Base-by-base conservation (phyloP, 2,797 vertebrate genomes). In the Clarias platycephalus region DNA sequence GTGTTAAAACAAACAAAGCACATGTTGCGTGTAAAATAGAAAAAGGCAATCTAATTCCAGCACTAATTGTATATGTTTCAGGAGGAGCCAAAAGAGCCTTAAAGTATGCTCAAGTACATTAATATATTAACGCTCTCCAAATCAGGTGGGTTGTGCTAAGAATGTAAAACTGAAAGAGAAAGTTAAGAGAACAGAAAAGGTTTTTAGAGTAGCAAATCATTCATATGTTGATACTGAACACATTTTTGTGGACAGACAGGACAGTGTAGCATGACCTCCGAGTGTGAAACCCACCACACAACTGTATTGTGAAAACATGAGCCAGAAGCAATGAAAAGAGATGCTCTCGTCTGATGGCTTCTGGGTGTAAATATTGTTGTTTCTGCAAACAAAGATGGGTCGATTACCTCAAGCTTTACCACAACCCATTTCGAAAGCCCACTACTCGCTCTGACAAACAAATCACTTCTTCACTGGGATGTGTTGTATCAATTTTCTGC, bases 281-380 rank as follows among this genome's bases (percentile, higher is more conserved):
- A 92, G 89, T 91, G 90, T 92, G 90, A 93, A 91, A 84, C 74
- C 88, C 72, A 87, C 26, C 40, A 82, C 86, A 87, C 88, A 63
- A 62, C 81, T 86, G 83, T 95, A 93, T 95, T 95, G 91, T 94
- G 93, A 86, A 93, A 95, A 95, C 94, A 95, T 77, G 44, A 40
- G 77, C 66, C n/a, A 83, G 89, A 88, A 91, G 92, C 28, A 40
- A 62, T 92, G 92, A 93, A 90, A 90, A 91, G 83, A 93, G 91
- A 94, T 93, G 90, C 90, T 92, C 90, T 92, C 79, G 83, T 86
- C 80, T 78, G 93, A 94, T 93, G 90, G 83, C 57, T 79, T 80
- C 86, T 62, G 60, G 90, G 91, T 87, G 91, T 94, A 94, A 95
- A 94, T 93, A 94, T 91, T 92, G 89, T 88, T 86, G 82, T 87